Base-by-base conservation (phyloP, 2,888 invertebrate species). In the Xestia ashworthii region DNA sequence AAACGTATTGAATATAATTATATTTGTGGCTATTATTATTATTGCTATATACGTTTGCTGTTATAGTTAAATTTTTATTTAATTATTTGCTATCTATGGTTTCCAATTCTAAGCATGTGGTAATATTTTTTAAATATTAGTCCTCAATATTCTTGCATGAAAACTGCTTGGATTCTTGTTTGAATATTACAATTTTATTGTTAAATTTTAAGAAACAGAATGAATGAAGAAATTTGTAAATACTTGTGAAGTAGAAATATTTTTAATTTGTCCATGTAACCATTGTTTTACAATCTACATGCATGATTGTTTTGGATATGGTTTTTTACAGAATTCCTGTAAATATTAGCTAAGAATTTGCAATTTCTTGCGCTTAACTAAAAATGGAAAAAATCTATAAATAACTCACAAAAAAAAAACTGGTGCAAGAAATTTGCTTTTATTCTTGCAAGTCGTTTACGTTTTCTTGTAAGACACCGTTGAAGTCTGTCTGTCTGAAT, bases 31-130 rank as follows among this genome's bases (percentile, higher is more conserved):
- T 85, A 81, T 78, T 82, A 65, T 68, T 90, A 89, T 86, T 88
- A 81, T 89, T 89, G 86, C 88, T 87, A 84, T 90, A 92, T 92
- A 90, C 69, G 87, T 91, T 90, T 88, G 92, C 88, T 90, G 87
- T 87, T 67, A 67, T 46, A 38, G 25, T 38, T 9, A 9, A 4
- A 2, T 70, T 83, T 81, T 76, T 80, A 80, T 75, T 74, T 85
- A 68, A 75, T 83, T 79, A 80, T 84, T 67, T 79, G 83, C 79
- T 78, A 69, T 75, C 66, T 84, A 72, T 82, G 41, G 50, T 82
- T 82, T 55, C 22, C 4, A 81, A 72, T 72, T 81, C 76, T 71
- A 70, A 68, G 88, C 88, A 87, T 87, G 88, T 53, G 70, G 50
- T 70, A 71, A 76, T 76, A 60, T 53, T 71, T 81, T 78, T 78